Base-by-base conservation (phyloP, 2,113 vertebrate genomes). In the Psilopsiagon aymara region DNA sequence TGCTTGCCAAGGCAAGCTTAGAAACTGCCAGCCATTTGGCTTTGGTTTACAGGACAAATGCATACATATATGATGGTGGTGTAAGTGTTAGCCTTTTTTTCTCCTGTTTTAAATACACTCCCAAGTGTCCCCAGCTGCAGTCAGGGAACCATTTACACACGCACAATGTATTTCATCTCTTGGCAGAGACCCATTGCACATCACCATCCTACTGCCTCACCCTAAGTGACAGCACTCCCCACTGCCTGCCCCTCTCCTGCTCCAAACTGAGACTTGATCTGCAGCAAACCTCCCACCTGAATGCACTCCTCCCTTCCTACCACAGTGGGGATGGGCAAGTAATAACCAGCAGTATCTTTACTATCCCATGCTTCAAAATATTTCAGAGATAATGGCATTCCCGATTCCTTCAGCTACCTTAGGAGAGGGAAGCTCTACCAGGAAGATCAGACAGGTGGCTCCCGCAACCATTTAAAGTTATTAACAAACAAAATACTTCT, bases 251-350 rank as follows among this genome's bases (percentile, higher is more conserved):
- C 25, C 31, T 21, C n/a, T 79, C 41, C 67, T 23, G n/a, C 63
- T 81, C 31, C 25, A 25, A 64, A 46, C 0, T 0, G 5, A 52
- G 44, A 17, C 18, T 41, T 70, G 10, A 14, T 63, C 52, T 43
- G 43, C 69, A 94, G 55, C 37, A 83, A 63, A 63, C 3, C 33
- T 70, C 59, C 62, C n/a, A 29, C 4, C 0, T 17, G 46, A 33
- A 84, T 67, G 27, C 0, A 2, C 25, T 73, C 80, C 24, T 52
- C 24, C 35, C 49, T 39, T 74, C 49, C 44, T 31, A 7, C 31
- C 37, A 27, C 0, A 1, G 44, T 18, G 23, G 8, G 49, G 33
- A 15, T 5, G 0, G 0, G 24, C 43, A 76, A 35, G 28, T 21
- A 84, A 46, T 37, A 78, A 82, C 13, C 78, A 87, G 16, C 9